Evolutionary conservation across 53 echinoderm and acorn worm genomes (phyloP).

Genomic region (Astropecten irregularis): DNA sequence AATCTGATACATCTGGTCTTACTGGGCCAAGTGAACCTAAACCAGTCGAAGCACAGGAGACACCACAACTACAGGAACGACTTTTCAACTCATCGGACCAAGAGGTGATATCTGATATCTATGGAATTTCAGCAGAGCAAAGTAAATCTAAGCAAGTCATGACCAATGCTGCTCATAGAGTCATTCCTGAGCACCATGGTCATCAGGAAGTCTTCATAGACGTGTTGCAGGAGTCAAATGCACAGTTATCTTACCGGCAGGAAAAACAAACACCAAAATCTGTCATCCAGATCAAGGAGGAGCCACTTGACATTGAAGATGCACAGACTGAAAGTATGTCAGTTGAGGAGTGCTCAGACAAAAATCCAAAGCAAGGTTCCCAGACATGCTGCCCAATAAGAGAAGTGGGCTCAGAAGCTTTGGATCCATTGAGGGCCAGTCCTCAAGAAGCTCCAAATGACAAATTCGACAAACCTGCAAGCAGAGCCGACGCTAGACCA

Average conservation of each 20-base stretch:
- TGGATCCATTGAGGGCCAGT: neutral
- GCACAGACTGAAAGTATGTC: neutral
- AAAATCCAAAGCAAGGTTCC: neutral
- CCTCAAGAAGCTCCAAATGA: neutral
- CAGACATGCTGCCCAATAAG: neutral
- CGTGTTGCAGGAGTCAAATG: neutral
- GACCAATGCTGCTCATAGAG: neutral
- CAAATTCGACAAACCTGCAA: neutral
- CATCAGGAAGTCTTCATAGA: neutral
- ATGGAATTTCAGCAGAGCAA: neutral
- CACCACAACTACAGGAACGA: neutral
- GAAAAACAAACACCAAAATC: no score
- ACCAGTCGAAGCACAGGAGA: neutral
- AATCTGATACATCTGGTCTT: no score
- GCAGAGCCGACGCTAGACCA: neutral
- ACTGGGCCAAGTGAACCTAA: neutral
- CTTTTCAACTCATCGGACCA: no score
- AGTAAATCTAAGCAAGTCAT: neutral
- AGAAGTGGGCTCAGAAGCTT: neutral
- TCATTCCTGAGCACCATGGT: neutral
- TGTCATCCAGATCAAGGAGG: slow-evolving; percentile 16
- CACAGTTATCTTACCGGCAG: no score
- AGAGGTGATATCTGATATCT: no score
- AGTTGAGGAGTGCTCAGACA: neutral
- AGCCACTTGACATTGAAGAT: slow-evolving; percentile 13